phyloP scores from a whole-genome alignment of 1,140 invertebrate genomes.

The Ephestia elutella region DNA sequence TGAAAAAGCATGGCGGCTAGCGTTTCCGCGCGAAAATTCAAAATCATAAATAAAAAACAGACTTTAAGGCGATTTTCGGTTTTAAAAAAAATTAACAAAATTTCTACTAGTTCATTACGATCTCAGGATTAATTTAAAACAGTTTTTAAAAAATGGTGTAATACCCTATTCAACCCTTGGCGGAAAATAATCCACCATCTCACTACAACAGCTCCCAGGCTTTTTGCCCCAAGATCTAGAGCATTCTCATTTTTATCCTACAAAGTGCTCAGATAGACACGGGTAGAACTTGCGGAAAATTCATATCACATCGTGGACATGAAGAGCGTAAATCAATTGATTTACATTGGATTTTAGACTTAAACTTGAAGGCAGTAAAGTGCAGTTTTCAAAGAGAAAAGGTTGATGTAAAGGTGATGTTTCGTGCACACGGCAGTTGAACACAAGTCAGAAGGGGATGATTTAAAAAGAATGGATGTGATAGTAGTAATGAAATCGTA shows the following conservation, averaged over 20 bases:
- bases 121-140: too few relatives aligned
- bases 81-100: too few relatives aligned
- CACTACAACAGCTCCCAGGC: background rate
- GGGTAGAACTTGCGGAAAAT: constrained; percentile 65
- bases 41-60: too few relatives aligned
- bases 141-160: too few relatives aligned
- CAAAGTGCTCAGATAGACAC: constrained; percentile 71
- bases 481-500: constrained; percentile 32
- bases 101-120: too few relatives aligned
- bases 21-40: too few relatives aligned
- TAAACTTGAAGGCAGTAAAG: background rate
- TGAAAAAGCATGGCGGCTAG: too few relatives aligned
- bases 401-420: constrained; percentile 16
- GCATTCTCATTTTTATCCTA: constrained; percentile 70
- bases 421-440: constrained; percentile 28
- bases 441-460: constrained; percentile 49
- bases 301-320: constrained; percentile 31
- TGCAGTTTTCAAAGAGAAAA: background rate
- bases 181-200: too few relatives aligned
- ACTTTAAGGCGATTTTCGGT: too few relatives aligned
- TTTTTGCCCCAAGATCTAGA: background rate
- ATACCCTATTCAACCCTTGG: too few relatives aligned
- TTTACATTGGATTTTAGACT: background rate
- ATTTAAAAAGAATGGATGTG: background rate
- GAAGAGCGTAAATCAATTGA: background rate